A percentile compares a stretch with the other conserved stretches of the same genome.
Evolutionary conservation across 30 jellyfish, hydroid and myxozoan genomes (phyloP).

Genomic region (Aurelia aurita complex sp. Pacific): DNA sequence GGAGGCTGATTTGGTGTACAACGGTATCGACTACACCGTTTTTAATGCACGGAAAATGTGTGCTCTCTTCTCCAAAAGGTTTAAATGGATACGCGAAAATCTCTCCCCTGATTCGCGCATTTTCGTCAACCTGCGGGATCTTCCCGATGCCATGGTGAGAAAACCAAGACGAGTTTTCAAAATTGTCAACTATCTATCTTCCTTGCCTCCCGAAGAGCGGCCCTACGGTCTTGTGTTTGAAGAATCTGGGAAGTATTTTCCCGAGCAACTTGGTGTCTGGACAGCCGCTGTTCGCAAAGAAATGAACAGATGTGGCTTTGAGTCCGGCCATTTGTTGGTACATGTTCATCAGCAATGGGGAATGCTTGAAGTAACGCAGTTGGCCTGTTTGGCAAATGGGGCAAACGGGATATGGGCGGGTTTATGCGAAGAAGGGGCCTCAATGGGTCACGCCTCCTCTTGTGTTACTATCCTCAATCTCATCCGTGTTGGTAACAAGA

Average conservation of each 20-base stretch:
- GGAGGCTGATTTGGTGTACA: constrained; percentile 68
- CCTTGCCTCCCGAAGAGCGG: constrained; percentile 61
- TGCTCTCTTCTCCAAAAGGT: constrained; percentile 43
- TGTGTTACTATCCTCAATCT: constrained; percentile 55
- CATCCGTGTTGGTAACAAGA: constrained; percentile 75
- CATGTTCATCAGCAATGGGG: constrained; percentile 92
- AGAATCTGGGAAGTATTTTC: constrained; percentile 75
- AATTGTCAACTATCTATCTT: constrained; percentile 60
- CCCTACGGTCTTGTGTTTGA: constrained; percentile 68
- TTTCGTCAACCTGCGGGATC: constrained; percentile 65
- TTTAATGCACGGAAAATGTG: constrained; percentile 43
- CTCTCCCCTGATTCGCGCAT: constrained; percentile 50
- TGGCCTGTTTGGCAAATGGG: constrained; percentile 72
- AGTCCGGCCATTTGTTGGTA: constrained; percentile 72
- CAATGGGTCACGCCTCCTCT: constrained; percentile 82
- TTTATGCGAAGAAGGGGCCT: constrained; percentile 77
- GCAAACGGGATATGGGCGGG: constrained; percentile 91
- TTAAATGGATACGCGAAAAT: constrained; percentile 66
- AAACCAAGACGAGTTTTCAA: constrained; percentile 73
- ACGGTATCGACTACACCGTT: constrained; percentile 49
- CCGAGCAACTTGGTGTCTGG: constrained; percentile 82
- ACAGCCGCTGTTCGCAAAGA: constrained; percentile 79
- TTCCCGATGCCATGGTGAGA: constrained; percentile 73
- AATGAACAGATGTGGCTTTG: constrained; percentile 73
- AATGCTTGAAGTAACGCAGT: constrained; percentile 44